These are phyloP conservation scores for Andrena hattorfiana DNA, from an alignment of 2,888 invertebrate species.

Conservation along the genomic window DNA sequence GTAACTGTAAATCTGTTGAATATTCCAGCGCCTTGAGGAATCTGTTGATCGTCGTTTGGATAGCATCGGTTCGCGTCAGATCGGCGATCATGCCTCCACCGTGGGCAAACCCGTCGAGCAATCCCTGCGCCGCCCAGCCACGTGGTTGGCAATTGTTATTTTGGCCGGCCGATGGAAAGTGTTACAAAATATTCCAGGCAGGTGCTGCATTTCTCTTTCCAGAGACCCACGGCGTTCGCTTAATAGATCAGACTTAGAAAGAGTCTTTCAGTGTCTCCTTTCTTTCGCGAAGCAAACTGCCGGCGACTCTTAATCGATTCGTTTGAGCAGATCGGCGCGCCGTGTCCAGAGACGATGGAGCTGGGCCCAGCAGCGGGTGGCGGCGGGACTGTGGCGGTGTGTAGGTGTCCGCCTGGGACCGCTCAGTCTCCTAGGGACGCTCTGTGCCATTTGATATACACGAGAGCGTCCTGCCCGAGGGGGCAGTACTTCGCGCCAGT, in stretches of 20 bases:
- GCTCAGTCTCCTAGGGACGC: constrained; percentile 90
- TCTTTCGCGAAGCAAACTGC: background rate
- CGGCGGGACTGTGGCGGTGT: constrained; percentile 89
- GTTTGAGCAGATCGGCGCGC: constrained; percentile 88
- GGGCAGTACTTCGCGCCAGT: constrained; percentile 92
- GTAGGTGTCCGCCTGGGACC: constrained; percentile 93
- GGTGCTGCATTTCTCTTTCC: constrained; percentile 60
- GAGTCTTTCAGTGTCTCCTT: background rate
- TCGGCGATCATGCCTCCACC: constrained; percentile 92
- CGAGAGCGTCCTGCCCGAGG: constrained; percentile 90
- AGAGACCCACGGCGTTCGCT: constrained; percentile 15
- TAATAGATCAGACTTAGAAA: constrained; percentile 27
- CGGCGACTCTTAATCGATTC: background rate
- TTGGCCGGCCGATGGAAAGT: constrained; percentile 93
- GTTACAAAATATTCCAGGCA: constrained; percentile 94
- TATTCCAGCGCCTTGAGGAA: constrained; percentile 75
- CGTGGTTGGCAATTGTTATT: constrained; percentile 94
- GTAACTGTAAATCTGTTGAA: background rate
- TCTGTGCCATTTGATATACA: constrained; percentile 91
- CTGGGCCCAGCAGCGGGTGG: constrained; percentile 88
- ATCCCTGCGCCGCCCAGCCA: constrained; percentile 93
- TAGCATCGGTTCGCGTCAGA: constrained; percentile 80
- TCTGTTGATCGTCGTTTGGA: constrained; percentile 67
- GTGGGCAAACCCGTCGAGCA: constrained; percentile 93
- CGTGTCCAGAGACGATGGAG: constrained; percentile 94